Conservation (phyloP, 2,797 vertebrate species). For the Echiichthys vipera region DNA sequence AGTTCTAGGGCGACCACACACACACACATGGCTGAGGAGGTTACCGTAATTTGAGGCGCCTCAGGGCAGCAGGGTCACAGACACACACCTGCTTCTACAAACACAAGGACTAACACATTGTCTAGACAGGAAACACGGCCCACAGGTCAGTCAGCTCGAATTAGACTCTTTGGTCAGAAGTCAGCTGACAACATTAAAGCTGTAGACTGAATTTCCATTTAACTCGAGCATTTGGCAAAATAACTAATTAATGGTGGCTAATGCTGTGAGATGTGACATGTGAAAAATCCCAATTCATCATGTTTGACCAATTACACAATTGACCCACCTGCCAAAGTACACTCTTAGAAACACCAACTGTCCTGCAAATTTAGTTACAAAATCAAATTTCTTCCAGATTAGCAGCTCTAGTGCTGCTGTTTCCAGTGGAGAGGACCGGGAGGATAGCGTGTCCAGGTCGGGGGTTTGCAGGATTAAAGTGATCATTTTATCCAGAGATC, state of each 20-base stretch:
- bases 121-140: conserved; percentile 35
- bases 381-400: conserved; percentile 20
- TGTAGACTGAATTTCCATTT: conserved; percentile 34
- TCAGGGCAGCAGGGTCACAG: conserved; percentile 11
- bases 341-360: neutral
- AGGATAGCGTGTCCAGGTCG: conserved; percentile 26
- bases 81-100: conserved; percentile 20
- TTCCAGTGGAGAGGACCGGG: neutral
- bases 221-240: conserved; percentile 10
- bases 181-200: conserved; percentile 26
- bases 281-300: neutral
- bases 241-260: conserved; percentile 8
- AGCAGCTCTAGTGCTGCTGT: neutral
- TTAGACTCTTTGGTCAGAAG: conserved; percentile 22
- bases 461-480: conserved; percentile 51
- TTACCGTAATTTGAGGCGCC: conserved; percentile 11
- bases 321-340: conserved; percentile 9
- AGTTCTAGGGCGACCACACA: conserved; percentile 6
- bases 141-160: conserved; percentile 34
- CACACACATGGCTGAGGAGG: neutral
- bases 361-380: conserved; percentile 15
- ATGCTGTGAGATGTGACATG: conserved; percentile 6
- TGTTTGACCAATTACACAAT: conserved; percentile 9
- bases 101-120: conserved; percentile 29
- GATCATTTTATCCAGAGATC: conserved; percentile 69